Evolutionary conservation across 2,113 vertebrate genomes (phyloP).

Genomic region (Helogale parvula): DNA sequence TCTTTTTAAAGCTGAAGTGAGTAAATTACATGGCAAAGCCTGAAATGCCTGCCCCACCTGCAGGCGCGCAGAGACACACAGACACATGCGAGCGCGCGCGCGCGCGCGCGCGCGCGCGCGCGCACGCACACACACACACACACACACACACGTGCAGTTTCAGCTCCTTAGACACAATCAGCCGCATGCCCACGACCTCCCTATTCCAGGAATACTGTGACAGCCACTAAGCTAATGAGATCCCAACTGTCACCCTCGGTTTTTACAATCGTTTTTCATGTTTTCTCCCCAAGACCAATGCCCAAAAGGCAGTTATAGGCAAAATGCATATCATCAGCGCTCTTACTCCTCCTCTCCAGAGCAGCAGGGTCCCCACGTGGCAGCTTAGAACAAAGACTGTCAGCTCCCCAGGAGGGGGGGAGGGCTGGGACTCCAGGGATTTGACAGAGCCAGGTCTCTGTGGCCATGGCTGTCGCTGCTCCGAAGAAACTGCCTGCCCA

Average conservation of each 20-base stretch:
- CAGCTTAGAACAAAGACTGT: slow-evolving; percentile 50
- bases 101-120: no score
- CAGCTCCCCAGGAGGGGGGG: background rate
- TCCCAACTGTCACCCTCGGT: slow-evolving; percentile 18
- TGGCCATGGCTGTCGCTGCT: background rate
- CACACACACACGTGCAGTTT: background rate
- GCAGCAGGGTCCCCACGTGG: background rate
- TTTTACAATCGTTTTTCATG: slow-evolving; percentile 46
- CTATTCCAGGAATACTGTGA: slow-evolving; percentile 38
- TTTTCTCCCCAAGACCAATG: slow-evolving; percentile 45
- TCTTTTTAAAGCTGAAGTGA: slow-evolving; percentile 43
- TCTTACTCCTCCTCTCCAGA: slow-evolving; percentile 36
- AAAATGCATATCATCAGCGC: slow-evolving; percentile 2
- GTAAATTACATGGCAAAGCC: slow-evolving; percentile 50
- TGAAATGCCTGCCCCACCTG: background rate
- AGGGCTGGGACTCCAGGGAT: background rate
- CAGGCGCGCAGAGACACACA: background rate
- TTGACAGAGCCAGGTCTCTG: background rate
- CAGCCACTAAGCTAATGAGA: slow-evolving; percentile 60
- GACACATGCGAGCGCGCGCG: rapidly evolving
- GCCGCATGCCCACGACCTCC: background rate
- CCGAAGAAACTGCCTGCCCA: background rate
- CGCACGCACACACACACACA: background rate
- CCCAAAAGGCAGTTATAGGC: slow-evolving; percentile 13
- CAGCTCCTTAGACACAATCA: background rate